phyloP scores from a whole-genome alignment of 2,888 invertebrate genomes.

The Isoperla grammatica region DNA sequence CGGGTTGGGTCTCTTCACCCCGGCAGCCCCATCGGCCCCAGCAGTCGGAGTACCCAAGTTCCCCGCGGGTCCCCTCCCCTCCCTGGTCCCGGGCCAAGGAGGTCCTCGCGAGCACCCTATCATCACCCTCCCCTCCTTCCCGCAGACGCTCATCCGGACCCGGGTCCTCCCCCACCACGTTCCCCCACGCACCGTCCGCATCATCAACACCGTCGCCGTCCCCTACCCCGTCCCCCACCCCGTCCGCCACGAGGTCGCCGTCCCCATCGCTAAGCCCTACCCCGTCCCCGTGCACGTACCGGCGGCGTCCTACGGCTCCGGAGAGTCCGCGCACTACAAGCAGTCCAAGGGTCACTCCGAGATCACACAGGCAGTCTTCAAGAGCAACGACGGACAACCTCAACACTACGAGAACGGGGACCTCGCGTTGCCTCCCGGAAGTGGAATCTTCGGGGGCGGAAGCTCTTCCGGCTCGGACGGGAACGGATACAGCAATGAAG shows the following conservation, averaged over 20 bases:
- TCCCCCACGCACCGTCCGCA: constrained; percentile 30
- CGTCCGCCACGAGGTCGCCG: constrained; percentile 31
- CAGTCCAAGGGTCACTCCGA: neutral
- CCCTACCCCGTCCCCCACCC: constrained; percentile 32
- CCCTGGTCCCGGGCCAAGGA: too few species aligned
- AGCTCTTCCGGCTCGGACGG: neutral
- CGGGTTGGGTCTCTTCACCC: too few species aligned
- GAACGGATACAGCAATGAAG: neutral
- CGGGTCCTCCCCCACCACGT: constrained; percentile 21
- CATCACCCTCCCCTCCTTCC: constrained; percentile 4
- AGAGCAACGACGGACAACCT: neutral
- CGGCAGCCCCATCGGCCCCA: too few species aligned
- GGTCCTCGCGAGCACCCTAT: neutral
- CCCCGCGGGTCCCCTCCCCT: too few species aligned
- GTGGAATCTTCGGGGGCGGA: too few species aligned
- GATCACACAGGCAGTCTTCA: constrained; percentile 6
- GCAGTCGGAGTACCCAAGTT: too few species aligned
- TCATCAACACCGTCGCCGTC: constrained; percentile 34
- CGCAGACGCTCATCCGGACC: constrained; percentile 5
- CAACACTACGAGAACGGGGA: too few species aligned
- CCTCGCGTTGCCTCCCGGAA: too few species aligned
- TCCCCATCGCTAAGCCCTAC: constrained; percentile 35
- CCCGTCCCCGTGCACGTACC: constrained; percentile 38
- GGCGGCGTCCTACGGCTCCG: neutral
- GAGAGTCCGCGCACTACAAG: neutral